phyloP scores from a whole-genome alignment of 2,888 invertebrate species.

The Drosophila limbata region DNA sequence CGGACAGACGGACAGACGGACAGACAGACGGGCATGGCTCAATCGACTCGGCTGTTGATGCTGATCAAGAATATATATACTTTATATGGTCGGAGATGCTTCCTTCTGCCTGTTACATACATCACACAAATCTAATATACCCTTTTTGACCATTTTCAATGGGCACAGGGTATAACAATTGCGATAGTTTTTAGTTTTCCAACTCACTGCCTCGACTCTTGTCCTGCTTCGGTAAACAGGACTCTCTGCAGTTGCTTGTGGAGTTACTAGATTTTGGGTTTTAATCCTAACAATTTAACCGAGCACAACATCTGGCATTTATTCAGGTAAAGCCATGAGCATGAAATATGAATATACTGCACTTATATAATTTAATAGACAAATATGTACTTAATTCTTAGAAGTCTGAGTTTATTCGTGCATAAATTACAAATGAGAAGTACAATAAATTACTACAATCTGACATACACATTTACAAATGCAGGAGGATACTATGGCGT shows the following conservation, averaged over 20 bases:
- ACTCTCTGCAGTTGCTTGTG: slow-evolving; percentile 1
- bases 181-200: slow-evolving; percentile 71
- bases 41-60: too few relatives aligned
- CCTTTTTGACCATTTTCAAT: too few relatives aligned
- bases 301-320: slow-evolving; percentile 29
- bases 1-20: too few relatives aligned
- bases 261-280: slow-evolving; percentile 23
- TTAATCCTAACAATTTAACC: slow-evolving; percentile 1
- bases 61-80: too few relatives aligned
- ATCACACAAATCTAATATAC: too few relatives aligned
- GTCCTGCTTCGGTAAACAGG: slow-evolving; percentile 8
- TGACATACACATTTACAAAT: background rate
- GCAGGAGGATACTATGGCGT: slow-evolving; percentile 9
- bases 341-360: slow-evolving; percentile 8
- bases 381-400: slow-evolving; percentile 4
- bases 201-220: slow-evolving; percentile 19
- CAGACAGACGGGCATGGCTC: too few relatives aligned
- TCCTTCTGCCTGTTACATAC: too few relatives aligned
- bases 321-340: slow-evolving; percentile 5
- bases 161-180: too few relatives aligned
- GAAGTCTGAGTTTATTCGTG: slow-evolving; percentile 10
- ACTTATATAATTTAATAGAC: background rate
- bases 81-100: too few relatives aligned
- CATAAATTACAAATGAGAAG: slow-evolving; percentile 15
- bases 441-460: slow-evolving; percentile 13